Base-by-base conservation (phyloP, 2,797 vertebrate species). In the Eidolon dupreanum region DNA sequence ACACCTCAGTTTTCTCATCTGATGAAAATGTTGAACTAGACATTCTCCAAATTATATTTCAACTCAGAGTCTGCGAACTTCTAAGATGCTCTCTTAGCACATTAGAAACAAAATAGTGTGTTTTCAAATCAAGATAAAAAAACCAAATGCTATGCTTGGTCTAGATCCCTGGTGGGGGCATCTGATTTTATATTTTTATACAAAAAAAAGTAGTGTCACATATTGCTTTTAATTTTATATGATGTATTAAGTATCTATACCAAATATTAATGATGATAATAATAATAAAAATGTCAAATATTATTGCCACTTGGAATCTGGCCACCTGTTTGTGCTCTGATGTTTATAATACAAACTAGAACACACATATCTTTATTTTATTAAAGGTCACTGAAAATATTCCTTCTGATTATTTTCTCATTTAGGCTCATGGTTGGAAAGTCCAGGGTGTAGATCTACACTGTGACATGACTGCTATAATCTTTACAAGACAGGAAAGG, bases 401-500 rank as follows among this genome's bases (percentile, higher is more conserved):
- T 22, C 0, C 53, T 57, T 59, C 26, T 7, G 84, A 70, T 86
- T 95, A 90, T 93, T 96, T 97, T 96, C 22, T 33, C 46, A 93
- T 31, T 70, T 75, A 28, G 3, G 6, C 28, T 53, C 66, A 20
- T 65, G 36, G 4, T 92, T 63, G 4, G 20, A 95, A 88, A 96
- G 65, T 11, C 22, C 24, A 94, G 86, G 43, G 8, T 0, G 0
- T 46, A 46, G 3, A 57, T 33, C 57, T 16, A n/a, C 43, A 85
- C 81, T 85, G 26, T 79, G 22, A 12, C 28, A 61, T 65, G 51
- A 5, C n/a, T 41, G 17, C 20, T 55, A 0, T 8, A 31, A 33
- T 55, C 11, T 57, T 33, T 57, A 83, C 4, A 68, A 88, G 59
- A 70, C 88, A 79, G n/a, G 8, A 66, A 70, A 90, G 19, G 24